These are phyloP conservation scores for Peromyscus eremicus DNA, from an alignment of 2,797 vertebrate species.

Conservation along the genomic window DNA sequence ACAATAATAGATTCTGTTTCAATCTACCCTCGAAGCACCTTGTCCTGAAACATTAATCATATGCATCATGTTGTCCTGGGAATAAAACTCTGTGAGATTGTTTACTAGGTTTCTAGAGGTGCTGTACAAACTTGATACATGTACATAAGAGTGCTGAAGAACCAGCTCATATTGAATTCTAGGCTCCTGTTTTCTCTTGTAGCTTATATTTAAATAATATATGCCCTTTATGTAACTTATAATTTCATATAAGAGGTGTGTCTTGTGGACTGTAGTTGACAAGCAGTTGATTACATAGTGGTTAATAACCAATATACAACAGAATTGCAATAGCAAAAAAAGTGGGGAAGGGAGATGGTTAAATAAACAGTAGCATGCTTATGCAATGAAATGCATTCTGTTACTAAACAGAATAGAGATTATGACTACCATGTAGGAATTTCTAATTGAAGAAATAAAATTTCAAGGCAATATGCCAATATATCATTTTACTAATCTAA, in stretches of 20 bases:
- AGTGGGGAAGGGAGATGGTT: background rate
- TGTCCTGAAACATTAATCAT: background rate
- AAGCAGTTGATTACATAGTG: background rate
- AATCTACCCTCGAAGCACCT: background rate
- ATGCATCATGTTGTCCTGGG: background rate
- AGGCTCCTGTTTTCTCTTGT: background rate
- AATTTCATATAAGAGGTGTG: too few relatives aligned
- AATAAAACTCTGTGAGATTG: background rate
- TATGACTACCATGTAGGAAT: background rate
- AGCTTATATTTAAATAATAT: background rate
- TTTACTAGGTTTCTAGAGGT: background rate
- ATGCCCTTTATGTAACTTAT: background rate
- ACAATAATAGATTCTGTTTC: background rate
- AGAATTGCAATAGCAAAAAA: background rate
- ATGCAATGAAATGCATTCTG: background rate
- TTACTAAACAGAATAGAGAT: background rate
- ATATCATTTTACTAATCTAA: background rate
- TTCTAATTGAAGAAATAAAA: conserved; percentile 4
- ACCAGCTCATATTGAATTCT: background rate
- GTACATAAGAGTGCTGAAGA: background rate
- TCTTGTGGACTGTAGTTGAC: background rate
- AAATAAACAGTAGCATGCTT: background rate
- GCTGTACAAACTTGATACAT: background rate
- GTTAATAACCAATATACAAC: background rate
- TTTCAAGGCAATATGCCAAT: background rate